These are phyloP conservation scores for Lytechinus pictus DNA, from an alignment of 35 echinoderm and acorn worm genomes.

Conservation along the genomic window DNA sequence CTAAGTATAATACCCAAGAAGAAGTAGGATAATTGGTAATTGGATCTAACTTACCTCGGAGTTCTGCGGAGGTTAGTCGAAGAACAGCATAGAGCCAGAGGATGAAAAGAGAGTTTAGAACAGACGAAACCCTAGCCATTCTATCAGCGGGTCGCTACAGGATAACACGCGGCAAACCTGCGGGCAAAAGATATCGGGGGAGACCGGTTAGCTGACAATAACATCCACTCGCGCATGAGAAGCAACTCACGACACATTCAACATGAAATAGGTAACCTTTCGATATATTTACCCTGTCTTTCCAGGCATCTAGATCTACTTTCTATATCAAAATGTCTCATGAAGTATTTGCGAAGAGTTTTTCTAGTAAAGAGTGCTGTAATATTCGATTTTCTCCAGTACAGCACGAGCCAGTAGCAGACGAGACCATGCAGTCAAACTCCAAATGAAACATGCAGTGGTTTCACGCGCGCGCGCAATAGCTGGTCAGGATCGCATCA, in stretches of 20 bases:
- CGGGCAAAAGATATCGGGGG: background rate
- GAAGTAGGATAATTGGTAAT: slow-evolving; percentile 35
- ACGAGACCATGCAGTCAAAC: background rate
- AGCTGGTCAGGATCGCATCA: too few relatives aligned
- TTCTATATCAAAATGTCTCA: background rate
- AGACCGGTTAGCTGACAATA: slow-evolving; percentile 13
- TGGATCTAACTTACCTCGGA: slow-evolving; percentile 48
- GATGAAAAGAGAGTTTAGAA: background rate
- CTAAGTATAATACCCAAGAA: background rate
- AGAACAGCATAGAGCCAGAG: slow-evolving; percentile 8
- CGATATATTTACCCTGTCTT: slow-evolving; percentile 20
- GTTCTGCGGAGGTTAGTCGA: slow-evolving; percentile 24
- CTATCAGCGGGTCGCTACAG: slow-evolving; percentile 33
- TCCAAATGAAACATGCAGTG: background rate
- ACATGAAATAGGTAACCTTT: background rate
- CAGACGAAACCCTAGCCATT: slow-evolving; percentile 43
- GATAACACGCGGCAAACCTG: slow-evolving; percentile 42
- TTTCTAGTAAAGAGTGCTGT: background rate
- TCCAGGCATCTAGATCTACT: background rate
- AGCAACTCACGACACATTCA: background rate
- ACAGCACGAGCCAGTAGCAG: background rate
- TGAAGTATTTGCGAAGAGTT: background rate
- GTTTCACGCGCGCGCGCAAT: background rate
- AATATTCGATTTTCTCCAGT: background rate
- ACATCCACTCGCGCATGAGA: background rate